Evolutionary conservation across 1,140 invertebrate genomes (phyloP).

Genomic region (Pseudomyrmex cubaensis): DNA sequence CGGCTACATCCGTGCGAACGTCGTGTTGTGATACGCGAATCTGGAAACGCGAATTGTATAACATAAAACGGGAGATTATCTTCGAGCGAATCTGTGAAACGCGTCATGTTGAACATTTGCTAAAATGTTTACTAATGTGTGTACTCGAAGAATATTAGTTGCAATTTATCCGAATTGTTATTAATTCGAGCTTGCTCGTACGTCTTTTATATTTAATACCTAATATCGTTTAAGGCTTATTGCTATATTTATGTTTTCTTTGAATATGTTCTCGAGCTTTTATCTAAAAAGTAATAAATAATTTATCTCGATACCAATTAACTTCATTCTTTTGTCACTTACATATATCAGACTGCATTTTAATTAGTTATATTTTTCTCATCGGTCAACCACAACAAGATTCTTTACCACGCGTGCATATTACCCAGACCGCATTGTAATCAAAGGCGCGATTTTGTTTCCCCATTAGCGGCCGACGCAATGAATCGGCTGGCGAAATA

Average conservation of each 20-base stretch:
- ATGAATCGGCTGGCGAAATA: constrained; percentile 68
- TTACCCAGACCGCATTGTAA: constrained; percentile 49
- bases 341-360: constrained; percentile 13
- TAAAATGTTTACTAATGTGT: not conserved
- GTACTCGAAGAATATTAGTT: not conserved
- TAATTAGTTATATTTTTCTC: constrained; percentile 57
- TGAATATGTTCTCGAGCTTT: not conserved
- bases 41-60: constrained; percentile 41
- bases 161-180: not conserved
- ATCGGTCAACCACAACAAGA: constrained; percentile 33
- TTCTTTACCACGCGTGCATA: constrained; percentile 29
- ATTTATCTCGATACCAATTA: not conserved
- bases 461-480: constrained; percentile 55
- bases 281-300: not conserved
- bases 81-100: constrained; percentile 20
- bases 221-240: not conserved
- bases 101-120: constrained; percentile 29
- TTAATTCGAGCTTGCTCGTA: not conserved
- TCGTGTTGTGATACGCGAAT: constrained; percentile 55
- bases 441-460: constrained; percentile 64
- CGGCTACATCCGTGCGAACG: constrained; percentile 54
- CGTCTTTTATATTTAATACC: not conserved
- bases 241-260: not conserved
- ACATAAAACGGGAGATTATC: constrained; percentile 46
- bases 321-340: constrained; percentile 34